Evolutionary conservation across 2,888 invertebrate genomes (phyloP), one percentile per base, ranked within the genome.

Genomic region (Timandra comae): DNA sequence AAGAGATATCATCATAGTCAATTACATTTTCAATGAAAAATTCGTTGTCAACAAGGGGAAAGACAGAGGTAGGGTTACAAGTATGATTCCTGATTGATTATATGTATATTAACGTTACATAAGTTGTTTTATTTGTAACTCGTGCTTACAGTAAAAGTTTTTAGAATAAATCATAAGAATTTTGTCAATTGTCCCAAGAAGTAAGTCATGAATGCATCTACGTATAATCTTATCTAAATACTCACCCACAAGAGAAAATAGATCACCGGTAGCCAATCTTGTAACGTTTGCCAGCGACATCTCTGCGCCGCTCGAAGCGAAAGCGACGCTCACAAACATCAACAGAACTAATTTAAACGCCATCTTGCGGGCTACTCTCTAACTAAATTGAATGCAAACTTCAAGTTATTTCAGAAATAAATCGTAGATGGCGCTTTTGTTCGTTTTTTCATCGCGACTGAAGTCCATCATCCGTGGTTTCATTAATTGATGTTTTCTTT

Each of bases 231-330:
- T n/a, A n/a, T n/a, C n/a, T n/a, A n/a, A n/a, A 10, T 29, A 36
- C 74, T 72, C 49, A 88, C 89, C 88, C 52, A 81, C 63, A 26
- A 88, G 69, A 20, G 86, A 78, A 57, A 90, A 90, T 29, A 88
- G 68, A 66, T 91, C 90, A 7, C 90, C 90, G 36, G 77, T 81
- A 29, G 88, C 87, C 41, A 87, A 85, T 49, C 91, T 79, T 5
- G 88, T 90, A 29, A 90, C 74, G 39, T 87, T 87, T 12, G 74
- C 72, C 16, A 87, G 53, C 63, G 77, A 67, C 71, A 78, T 73
- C 69, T 81, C 81, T 59, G 60, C 69, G 12, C 49, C 46, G 1
- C 46, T 56, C 3, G 67, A 54, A 57, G 56, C 66, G 38, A 52
- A 37, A 7, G 37, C 44, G 22, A 43, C 46, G 25, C 49, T 44